These are phyloP conservation scores for Paramacrobiotus metropolitanus DNA, from an alignment of 1,140 invertebrate species.

Conservation along the genomic window DNA sequence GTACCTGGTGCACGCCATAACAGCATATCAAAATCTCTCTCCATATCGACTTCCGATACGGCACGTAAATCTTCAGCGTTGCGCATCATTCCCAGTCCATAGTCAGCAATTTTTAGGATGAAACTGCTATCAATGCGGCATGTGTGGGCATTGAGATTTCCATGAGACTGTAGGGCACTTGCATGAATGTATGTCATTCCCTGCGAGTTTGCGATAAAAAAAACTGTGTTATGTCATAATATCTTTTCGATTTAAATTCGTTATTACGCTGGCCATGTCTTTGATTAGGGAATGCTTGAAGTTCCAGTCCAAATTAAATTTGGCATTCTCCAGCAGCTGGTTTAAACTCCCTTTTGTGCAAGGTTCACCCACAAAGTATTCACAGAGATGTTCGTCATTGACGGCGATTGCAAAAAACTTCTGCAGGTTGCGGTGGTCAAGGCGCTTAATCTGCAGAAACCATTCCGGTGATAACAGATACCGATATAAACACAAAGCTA, in stretches of 20 bases:
- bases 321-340: slow-evolving; percentile 77
- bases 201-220: too few species aligned
- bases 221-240: too few species aligned
- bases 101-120: slow-evolving; percentile 88
- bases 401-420: slow-evolving; percentile 80
- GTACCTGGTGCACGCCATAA: slow-evolving; percentile 85
- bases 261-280: slow-evolving; percentile 59
- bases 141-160: slow-evolving; percentile 83
- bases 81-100: slow-evolving; percentile 53
- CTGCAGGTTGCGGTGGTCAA: slow-evolving; percentile 81
- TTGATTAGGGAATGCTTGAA: slow-evolving; percentile 78
- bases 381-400: slow-evolving; percentile 46
- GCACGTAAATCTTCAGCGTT: slow-evolving; percentile 9
- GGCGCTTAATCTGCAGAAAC: slow-evolving; percentile 63
- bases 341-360: slow-evolving; percentile 62
- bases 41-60: slow-evolving; percentile 14
- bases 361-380: slow-evolving; percentile 71
- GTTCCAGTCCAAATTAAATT: slow-evolving; percentile 73
- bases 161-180: slow-evolving; percentile 64
- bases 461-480: too few species aligned
- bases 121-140: slow-evolving; percentile 93
- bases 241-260: too few species aligned
- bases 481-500: too few species aligned
- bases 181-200: slow-evolving; percentile 77
- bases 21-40: slow-evolving; percentile 18